Conservation (phyloP, 1,140 invertebrate species). For the Pygmarrhopalites habei region DNA sequence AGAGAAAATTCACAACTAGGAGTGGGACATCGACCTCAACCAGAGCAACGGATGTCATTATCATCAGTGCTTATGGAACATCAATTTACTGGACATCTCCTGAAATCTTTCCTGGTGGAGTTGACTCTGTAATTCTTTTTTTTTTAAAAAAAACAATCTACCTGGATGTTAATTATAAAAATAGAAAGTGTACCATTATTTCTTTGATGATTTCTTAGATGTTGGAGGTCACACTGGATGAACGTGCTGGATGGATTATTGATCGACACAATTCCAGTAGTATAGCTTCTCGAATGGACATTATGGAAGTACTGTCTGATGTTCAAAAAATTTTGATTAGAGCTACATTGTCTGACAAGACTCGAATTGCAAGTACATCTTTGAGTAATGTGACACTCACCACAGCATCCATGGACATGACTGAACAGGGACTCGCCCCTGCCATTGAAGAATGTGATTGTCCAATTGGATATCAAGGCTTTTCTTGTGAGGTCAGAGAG, state of each 20-base stretch:
- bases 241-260: not conserved
- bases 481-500: slow-evolving; percentile 64
- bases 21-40: not conserved
- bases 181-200: not conserved
- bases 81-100: not conserved
- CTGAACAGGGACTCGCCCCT: not conserved
- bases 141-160: not conserved
- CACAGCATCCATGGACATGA: not conserved
- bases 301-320: not conserved
- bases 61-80: not conserved
- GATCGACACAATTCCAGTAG: not conserved
- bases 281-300: not conserved
- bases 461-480: slow-evolving; percentile 59
- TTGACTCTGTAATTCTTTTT: not conserved
- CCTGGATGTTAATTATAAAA: not conserved
- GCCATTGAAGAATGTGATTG: slow-evolving; percentile 42
- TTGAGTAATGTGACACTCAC: not conserved
- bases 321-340: not conserved
- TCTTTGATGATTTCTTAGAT: not conserved
- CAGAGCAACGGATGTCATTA: not conserved
- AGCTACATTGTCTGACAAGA: not conserved
- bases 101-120: not conserved
- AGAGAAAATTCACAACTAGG: not conserved
- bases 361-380: not conserved
- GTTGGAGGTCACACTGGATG: not conserved